phyloP scores from a whole-genome alignment of 2,797 vertebrate species.

The Phrynocephalus vlangalii region DNA sequence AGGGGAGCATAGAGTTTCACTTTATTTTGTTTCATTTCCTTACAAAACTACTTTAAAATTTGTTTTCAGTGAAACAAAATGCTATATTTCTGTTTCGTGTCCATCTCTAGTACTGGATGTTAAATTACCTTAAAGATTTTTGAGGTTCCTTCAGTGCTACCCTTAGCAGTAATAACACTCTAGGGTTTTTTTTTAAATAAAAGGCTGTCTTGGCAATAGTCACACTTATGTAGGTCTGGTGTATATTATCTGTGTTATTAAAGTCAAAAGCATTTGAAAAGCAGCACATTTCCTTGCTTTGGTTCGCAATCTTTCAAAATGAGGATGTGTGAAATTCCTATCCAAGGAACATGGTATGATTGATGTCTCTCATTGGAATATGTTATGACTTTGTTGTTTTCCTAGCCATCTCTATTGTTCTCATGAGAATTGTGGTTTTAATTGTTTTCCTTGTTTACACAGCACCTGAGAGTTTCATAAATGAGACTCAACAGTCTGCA shows the following conservation, averaged over 20 bases:
- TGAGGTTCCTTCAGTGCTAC: background rate
- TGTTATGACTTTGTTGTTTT: background rate
- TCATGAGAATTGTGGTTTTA: constrained; percentile 28
- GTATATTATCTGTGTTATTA: background rate
- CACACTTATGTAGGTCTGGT: background rate
- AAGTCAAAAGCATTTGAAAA: background rate
- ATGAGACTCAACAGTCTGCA: background rate
- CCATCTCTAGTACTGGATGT: background rate
- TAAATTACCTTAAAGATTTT: background rate
- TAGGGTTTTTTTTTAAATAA: background rate
- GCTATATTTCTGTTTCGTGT: too few species aligned
- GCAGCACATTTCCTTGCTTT: background rate
- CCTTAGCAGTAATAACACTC: background rate
- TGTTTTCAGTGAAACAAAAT: background rate
- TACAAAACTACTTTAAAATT: too few species aligned
- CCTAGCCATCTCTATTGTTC: background rate
- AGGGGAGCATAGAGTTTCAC: too few species aligned
- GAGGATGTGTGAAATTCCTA: background rate
- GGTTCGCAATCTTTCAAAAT: background rate
- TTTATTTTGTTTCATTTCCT: too few species aligned
- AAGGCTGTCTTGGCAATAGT: background rate
- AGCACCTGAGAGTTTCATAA: background rate
- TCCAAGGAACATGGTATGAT: background rate
- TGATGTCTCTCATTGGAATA: background rate
- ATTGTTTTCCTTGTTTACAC: constrained; percentile 20